Conservation (phyloP, 2,888 invertebrate genomes). For the Emesis furor region DNA sequence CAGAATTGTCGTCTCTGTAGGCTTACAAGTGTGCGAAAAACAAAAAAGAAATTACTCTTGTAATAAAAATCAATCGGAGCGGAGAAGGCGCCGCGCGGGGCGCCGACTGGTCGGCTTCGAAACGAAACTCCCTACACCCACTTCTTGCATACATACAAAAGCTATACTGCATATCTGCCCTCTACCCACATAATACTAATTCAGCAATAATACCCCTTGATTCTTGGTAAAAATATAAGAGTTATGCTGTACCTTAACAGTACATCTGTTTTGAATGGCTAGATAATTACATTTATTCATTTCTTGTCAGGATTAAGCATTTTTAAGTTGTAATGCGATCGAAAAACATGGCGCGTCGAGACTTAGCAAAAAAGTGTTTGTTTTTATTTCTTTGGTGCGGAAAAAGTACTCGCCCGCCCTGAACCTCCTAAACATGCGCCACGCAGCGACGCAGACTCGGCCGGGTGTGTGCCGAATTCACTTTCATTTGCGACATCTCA, state of each 20-base stretch:
- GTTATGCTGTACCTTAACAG: too few relatives aligned
- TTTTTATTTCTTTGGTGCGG: conserved; percentile 91
- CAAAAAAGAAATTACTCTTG: conserved; percentile 90
- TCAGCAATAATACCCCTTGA: background rate
- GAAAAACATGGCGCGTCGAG: conserved; percentile 75
- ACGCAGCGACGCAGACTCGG: conserved; percentile 91
- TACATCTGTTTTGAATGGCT: background rate
- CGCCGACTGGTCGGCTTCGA: conserved; percentile 87
- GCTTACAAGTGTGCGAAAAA: conserved; percentile 87
- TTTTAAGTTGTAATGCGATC: background rate
- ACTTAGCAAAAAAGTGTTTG: conserved; percentile 90
- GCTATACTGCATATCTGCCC: conserved; percentile 82
- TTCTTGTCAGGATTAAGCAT: background rate
- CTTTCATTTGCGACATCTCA: conserved; percentile 92
- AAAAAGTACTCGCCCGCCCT: conserved; percentile 91
- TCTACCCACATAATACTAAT: conserved; percentile 80
- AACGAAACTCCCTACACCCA: conserved; percentile 78
- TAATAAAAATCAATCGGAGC: conserved; percentile 93
- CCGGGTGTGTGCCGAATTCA: conserved; percentile 91
- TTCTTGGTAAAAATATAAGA: too few relatives aligned
- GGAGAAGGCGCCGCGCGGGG: conserved; percentile 90
- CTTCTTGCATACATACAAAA: conserved; percentile 82
- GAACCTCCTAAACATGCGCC: conserved; percentile 92
- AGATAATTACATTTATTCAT: background rate
- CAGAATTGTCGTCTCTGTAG: conserved; percentile 86